Evolutionary conservation across 1,140 invertebrate genomes (phyloP).

Genomic region (Pseudachorutes palmiensis): DNA sequence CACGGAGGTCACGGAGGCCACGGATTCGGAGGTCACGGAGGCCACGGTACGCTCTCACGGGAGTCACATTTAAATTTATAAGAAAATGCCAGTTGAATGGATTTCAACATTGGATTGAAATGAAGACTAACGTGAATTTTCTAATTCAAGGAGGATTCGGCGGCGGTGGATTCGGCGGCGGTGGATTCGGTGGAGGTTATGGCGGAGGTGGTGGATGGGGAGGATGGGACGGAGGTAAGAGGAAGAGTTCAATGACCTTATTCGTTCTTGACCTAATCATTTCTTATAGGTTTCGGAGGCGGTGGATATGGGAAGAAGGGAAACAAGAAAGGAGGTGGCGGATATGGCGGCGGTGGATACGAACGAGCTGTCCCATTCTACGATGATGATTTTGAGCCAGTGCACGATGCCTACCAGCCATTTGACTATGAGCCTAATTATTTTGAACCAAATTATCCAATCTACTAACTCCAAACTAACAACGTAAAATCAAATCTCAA

Average conservation of each 20-base stretch:
- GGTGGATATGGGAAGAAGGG: background rate
- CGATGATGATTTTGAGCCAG: conserved; percentile 5
- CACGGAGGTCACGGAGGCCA: background rate
- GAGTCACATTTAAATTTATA: background rate
- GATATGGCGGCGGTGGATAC: background rate
- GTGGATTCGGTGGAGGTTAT: too few relatives aligned
- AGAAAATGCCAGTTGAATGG: background rate
- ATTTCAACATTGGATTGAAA: background rate
- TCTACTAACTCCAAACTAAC: background rate
- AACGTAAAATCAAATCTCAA: background rate
- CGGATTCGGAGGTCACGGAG: background rate
- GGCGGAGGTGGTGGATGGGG: background rate
- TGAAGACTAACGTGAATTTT: too few relatives aligned
- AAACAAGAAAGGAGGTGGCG: conserved; percentile 6
- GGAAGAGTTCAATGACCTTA: background rate
- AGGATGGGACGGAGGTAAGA: background rate
- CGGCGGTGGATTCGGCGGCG: too few relatives aligned
- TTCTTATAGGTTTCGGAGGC: too few relatives aligned
- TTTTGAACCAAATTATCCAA: background rate
- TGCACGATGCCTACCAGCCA: background rate
- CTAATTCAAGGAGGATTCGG: too few relatives aligned
- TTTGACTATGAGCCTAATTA: background rate
- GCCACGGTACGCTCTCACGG: background rate
- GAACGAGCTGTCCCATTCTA: background rate
- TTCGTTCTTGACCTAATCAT: background rate